These are phyloP conservation scores for Gerris lacustris DNA, from an alignment of 2,888 invertebrate species.

Conservation along the genomic window DNA sequence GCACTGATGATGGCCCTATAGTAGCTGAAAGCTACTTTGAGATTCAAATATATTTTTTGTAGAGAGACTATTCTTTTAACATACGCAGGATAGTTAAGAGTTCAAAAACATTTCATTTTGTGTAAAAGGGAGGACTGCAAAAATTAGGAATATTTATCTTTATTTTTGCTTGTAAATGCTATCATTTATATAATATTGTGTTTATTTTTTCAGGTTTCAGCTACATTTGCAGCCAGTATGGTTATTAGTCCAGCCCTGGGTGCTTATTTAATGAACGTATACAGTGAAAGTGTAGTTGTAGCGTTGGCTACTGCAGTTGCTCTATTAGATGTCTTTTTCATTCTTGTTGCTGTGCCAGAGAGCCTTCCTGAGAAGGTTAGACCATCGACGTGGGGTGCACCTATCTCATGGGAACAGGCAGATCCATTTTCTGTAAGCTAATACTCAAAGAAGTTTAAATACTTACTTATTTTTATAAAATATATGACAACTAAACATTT, in stretches of 20 bases:
- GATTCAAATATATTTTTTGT: too few species aligned
- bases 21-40: too few species aligned
- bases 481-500: neutral
- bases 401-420: slow-evolving; percentile 94
- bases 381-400: slow-evolving; percentile 67
- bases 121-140: too few species aligned
- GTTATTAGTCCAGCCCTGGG: slow-evolving; percentile 97
- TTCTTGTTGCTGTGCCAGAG: slow-evolving; percentile 94
- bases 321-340: slow-evolving; percentile 92
- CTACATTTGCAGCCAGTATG: slow-evolving; percentile 97
- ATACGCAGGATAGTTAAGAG: too few species aligned
- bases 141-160: too few species aligned
- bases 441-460: slow-evolving; percentile 1
- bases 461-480: neutral
- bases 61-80: too few species aligned
- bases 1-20: too few species aligned
- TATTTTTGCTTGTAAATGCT: too few species aligned
- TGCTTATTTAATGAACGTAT: slow-evolving; percentile 71
- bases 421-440: slow-evolving; percentile 79
- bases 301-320: slow-evolving; percentile 92
- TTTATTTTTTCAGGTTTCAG: slow-evolving; percentile 52
- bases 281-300: slow-evolving; percentile 76
- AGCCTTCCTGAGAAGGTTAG: slow-evolving; percentile 88
- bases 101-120: too few species aligned
- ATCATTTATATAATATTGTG: too few species aligned